Conservation (phyloP, 2,797 vertebrate species). For the Pterois miles region DNA sequence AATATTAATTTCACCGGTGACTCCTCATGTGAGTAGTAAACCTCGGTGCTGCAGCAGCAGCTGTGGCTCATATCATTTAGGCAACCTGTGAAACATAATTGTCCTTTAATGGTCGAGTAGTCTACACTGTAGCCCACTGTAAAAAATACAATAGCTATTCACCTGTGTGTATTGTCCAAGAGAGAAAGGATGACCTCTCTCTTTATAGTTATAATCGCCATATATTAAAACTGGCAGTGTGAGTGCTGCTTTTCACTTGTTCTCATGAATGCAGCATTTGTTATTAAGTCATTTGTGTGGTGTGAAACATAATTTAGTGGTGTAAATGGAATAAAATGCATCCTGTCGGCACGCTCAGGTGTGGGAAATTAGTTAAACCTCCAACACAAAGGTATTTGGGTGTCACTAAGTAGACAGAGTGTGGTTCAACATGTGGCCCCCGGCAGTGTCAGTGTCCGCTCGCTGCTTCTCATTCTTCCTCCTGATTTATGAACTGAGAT, state of each 20-base stretch:
- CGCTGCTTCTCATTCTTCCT: slow-evolving; percentile 22
- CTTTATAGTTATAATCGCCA: neutral
- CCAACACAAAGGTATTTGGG: neutral
- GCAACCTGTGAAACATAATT: neutral
- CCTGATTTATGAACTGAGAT: slow-evolving; percentile 63
- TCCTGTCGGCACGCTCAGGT: neutral
- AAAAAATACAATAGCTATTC: neutral
- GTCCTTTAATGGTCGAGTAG: neutral
- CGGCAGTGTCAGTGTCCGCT: neutral
- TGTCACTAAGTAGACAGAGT: slow-evolving; percentile 5
- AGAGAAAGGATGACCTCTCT: neutral
- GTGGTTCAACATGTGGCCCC: slow-evolving; percentile 34
- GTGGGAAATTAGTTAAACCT: slow-evolving; percentile 9
- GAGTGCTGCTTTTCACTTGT: neutral
- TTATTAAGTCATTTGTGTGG: neutral
- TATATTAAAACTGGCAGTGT: neutral
- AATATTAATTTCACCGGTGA: accelerated
- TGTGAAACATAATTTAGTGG: neutral
- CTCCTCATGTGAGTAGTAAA: neutral
- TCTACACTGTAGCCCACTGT: accelerated
- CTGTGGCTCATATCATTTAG: neutral
- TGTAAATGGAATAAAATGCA: neutral
- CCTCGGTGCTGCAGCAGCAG: slow-evolving; percentile 4
- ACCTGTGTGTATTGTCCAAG: neutral
- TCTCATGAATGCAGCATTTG: neutral